Evolutionary conservation across 1,140 invertebrate species (phyloP).

Genomic region (Zaprionus camerounensis): DNA sequence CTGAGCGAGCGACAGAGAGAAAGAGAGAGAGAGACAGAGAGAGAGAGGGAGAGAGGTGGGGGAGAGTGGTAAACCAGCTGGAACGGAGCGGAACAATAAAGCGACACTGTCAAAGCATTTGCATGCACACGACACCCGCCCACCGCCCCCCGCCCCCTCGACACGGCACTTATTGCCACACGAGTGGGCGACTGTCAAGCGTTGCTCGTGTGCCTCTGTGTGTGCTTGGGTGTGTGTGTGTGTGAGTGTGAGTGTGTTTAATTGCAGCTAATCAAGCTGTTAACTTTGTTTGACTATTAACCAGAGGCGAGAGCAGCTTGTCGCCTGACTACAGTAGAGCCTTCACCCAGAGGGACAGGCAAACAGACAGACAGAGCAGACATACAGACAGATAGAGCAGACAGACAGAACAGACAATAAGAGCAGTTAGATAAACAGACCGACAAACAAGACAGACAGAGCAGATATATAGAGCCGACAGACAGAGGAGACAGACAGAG

Average conservation of each 20-base stretch:
- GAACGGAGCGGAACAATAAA: slow-evolving; percentile 77
- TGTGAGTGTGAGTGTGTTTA: not conserved
- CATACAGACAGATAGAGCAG: not conserved
- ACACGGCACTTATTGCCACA: slow-evolving; percentile 11
- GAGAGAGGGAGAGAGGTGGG: not conserved
- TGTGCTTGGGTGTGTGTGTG: not conserved
- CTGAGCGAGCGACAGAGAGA: slow-evolving; percentile 13
- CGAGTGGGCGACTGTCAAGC: not conserved
- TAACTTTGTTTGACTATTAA: slow-evolving; percentile 19
- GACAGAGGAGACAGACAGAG: no score
- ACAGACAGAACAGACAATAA: no score
- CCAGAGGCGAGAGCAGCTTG: not conserved
- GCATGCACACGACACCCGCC: slow-evolving; percentile 62
- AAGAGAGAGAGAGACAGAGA: not conserved
- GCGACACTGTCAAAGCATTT: slow-evolving; percentile 78
- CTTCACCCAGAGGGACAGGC: not conserved
- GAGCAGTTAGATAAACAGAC: no score
- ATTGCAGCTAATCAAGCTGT: slow-evolving; percentile 51
- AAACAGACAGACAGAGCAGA: not conserved
- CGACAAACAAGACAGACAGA: not conserved
- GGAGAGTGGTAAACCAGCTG: slow-evolving; percentile 57
- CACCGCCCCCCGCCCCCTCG: not conserved
- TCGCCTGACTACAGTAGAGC: not conserved
- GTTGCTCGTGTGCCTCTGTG: not conserved
- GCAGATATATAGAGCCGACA: no score